Conservation (phyloP, 2,888 invertebrate species). For the Amblyteles armatorius region DNA sequence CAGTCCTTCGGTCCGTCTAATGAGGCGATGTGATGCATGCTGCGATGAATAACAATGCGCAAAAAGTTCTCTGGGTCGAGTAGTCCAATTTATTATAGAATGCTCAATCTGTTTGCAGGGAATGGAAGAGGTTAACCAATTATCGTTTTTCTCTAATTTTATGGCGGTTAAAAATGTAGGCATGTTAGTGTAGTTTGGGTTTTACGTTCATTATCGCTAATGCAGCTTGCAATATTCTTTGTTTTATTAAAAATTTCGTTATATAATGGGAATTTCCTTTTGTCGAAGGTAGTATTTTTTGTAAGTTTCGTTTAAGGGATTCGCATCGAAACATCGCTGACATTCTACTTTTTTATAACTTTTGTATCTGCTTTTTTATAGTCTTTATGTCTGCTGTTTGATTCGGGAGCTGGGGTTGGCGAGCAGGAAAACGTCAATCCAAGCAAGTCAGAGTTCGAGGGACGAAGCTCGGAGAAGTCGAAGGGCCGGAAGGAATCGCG, state of each 20-base stretch:
- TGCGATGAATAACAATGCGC: slow-evolving; percentile 17
- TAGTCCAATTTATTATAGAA: not conserved
- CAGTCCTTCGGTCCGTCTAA: slow-evolving; percentile 27
- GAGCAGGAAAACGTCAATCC: not conserved
- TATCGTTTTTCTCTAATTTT: not conserved
- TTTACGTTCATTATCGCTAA: too few species aligned
- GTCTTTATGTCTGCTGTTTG: too few species aligned
- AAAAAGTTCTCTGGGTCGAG: not conserved
- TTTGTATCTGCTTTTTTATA: too few species aligned
- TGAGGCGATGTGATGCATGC: slow-evolving; percentile 26
- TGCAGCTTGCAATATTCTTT: too few species aligned
- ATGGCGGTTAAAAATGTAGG: too few species aligned
- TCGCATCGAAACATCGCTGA: too few species aligned
- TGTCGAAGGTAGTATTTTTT: too few species aligned
- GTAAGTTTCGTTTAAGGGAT: too few species aligned
- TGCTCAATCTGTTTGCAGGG: not conserved
- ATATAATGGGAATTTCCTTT: too few species aligned
- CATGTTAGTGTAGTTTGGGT: too few species aligned
- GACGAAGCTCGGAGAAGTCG: slow-evolving; percentile 15
- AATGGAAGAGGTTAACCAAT: not conserved
- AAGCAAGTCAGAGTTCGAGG: not conserved
- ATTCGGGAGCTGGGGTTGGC: not conserved
- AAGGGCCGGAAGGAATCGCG: slow-evolving; percentile 18
- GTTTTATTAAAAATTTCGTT: too few species aligned
- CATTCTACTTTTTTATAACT: too few species aligned